phyloP scores from a whole-genome alignment of 2,797 vertebrate genomes.

The Poecilia picta region DNA sequence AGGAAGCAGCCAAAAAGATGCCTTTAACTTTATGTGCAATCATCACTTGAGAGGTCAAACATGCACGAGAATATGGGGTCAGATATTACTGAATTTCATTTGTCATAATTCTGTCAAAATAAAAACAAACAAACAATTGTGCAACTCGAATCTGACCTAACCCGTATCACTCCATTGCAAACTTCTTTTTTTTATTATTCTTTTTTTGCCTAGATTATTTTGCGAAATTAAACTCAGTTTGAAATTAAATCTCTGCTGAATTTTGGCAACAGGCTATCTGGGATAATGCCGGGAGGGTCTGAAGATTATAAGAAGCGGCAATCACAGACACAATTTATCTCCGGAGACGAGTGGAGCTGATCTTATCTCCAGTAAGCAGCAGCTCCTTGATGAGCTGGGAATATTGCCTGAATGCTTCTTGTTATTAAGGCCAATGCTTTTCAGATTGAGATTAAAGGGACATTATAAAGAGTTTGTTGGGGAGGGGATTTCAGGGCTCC shows the following conservation, averaged over 20 bases:
- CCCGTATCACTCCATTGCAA: not conserved
- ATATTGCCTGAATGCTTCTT: slow-evolving; percentile 28
- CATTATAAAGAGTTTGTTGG: not conserved
- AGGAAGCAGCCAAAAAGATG: slow-evolving; percentile 3
- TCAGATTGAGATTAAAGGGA: slow-evolving; percentile 4
- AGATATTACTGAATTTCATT: not conserved
- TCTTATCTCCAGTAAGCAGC: slow-evolving; percentile 46
- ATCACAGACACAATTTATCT: slow-evolving; percentile 45
- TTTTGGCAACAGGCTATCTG: slow-evolving; percentile 17
- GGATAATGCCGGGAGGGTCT: slow-evolving; percentile 23
- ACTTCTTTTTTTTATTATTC: not conserved
- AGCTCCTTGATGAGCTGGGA: slow-evolving; percentile 37
- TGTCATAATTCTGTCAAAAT: not conserved
- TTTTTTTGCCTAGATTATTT: slow-evolving; percentile 8
- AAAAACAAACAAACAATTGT: not conserved
- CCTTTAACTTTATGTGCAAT: not conserved
- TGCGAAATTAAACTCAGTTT: slow-evolving; percentile 23
- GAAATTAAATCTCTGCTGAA: slow-evolving; percentile 27
- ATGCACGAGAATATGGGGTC: not conserved
- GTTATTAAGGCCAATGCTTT: slow-evolving; percentile 27
- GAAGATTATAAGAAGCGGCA: slow-evolving; percentile 41
- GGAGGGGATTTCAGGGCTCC: not conserved
- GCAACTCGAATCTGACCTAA: not conserved
- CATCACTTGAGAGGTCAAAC: not conserved
- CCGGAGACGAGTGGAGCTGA: slow-evolving; percentile 39